Evolutionary conservation across 2,888 invertebrate species (phyloP), one percentile per base, ranked within the genome.

Genomic region (Podabrus alpinus): DNA sequence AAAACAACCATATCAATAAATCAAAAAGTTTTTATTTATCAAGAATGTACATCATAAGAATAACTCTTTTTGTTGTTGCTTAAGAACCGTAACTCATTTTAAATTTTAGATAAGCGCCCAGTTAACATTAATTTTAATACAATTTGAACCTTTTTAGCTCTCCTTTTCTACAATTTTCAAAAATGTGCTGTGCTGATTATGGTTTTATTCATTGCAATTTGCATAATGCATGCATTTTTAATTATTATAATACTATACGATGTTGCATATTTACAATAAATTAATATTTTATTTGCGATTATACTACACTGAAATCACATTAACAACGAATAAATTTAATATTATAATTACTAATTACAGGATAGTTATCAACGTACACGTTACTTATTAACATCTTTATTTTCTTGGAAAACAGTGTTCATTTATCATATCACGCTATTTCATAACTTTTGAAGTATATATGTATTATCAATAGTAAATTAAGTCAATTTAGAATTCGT

Each of bases 401-500:
- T 45, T 45, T 45, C 45, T 45, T 45, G 45, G n/a, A 45, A 45
- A 45, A n/a, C 45, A 1, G n/a, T n/a, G n/a, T n/a, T 45, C n/a
- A 45, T 45, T 45, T 45, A 45, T 9, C n/a, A n/a, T n/a, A n/a
- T n/a, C n/a, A n/a, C n/a, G n/a, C 45, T 2, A 45, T 45, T 45
- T n/a, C n/a, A 45, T 45, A 7, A n/a, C 9, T 45, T 45, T 45
- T 45, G n/a, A 45, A 45, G n/a, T n/a, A 45, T n/a, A 45, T 45
- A n/a, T n/a, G 45, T n/a, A 45, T 45, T n/a, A 45, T 45, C 45
- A n/a, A 45, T 16, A 64, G 16, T 64, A 17, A 16, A 59, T 59
- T 21, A 60, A 68, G 68, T n/a, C 59, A 45, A 21, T 78, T 72
- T 70, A 72, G 60, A 77, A 78, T 78, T 75, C 77, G 77, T 78